Evolutionary conservation across 2,797 vertebrate species (phyloP).

Genomic region (Todus mexicanus): DNA sequence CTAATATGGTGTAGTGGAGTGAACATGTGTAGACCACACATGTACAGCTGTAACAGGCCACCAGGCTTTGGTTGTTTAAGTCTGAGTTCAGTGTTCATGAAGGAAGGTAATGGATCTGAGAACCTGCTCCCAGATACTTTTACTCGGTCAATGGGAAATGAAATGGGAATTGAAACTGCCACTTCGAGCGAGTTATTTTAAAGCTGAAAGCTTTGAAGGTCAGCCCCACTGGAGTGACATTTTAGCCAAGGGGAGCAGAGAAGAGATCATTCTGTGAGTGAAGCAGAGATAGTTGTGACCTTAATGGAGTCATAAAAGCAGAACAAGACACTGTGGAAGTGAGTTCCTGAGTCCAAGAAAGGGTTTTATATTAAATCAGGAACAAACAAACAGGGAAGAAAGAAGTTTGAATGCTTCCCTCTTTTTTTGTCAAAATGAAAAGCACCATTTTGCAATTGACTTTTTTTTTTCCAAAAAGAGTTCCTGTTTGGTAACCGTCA

Average conservation of each 20-base stretch:
- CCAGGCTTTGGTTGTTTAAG: background rate
- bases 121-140: background rate
- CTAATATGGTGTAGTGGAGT: background rate
- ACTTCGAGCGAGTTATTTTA: conserved; percentile 41
- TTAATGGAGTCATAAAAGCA: conserved; percentile 3
- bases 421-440: background rate
- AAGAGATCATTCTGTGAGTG: background rate
- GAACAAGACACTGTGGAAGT: background rate
- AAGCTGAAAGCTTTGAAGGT: conserved; percentile 51
- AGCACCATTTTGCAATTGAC: background rate
- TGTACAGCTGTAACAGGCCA: background rate
- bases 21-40: background rate
- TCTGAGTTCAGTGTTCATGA: background rate
- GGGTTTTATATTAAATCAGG: background rate
- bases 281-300: conserved; percentile 9
- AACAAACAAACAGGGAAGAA: background rate
- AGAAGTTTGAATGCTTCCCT: background rate
- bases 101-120: background rate
- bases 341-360: background rate
- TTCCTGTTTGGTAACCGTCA: background rate
- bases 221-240: conserved; percentile 15
- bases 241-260: conserved; percentile 24
- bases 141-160: background rate
- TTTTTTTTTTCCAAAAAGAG: background rate
- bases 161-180: background rate